A percentile compares a stretch with the other conserved stretches of the same genome.
These are phyloP conservation scores for Leptopilina boulardi DNA, from an alignment of 1,140 invertebrate species.

Conservation along the genomic window DNA sequence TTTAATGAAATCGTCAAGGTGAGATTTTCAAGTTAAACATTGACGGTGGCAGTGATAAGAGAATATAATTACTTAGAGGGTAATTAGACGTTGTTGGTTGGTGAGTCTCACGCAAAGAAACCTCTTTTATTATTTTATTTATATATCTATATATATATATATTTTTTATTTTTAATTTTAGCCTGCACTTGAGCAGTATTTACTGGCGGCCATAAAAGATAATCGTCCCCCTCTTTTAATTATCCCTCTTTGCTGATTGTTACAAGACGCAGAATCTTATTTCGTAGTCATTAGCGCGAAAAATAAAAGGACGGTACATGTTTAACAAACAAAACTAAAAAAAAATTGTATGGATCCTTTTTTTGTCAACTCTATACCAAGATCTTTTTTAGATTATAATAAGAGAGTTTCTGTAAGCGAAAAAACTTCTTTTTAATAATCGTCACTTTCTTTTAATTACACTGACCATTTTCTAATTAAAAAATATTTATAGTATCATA, in stretches of 20 bases:
- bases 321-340: not conserved
- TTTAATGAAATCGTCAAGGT: constrained; percentile 21
- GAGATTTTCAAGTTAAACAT: constrained; percentile 9
- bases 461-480: no score
- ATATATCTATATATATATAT: constrained; percentile 32
- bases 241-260: constrained; percentile 47
- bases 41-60: constrained; percentile 53
- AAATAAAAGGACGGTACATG: not conserved
- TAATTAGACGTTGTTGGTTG: constrained; percentile 64
- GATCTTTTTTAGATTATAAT: no score
- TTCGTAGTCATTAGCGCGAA: constrained; percentile 14
- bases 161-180: constrained; percentile 23
- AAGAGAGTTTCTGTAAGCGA: no score
- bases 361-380: no score
- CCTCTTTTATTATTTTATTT: constrained; percentile 41
- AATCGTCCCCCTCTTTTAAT: constrained; percentile 58
- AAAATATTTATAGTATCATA: no score
- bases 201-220: constrained; percentile 47
- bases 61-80: constrained; percentile 69
- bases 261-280: constrained; percentile 22
- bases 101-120: constrained; percentile 21
- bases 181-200: constrained; percentile 6
- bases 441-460: no score
- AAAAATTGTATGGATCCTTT: no score
- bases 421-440: no score